Evolutionary conservation across 2,888 invertebrate species (phyloP).

Genomic region (Cephonodes hylas): DNA sequence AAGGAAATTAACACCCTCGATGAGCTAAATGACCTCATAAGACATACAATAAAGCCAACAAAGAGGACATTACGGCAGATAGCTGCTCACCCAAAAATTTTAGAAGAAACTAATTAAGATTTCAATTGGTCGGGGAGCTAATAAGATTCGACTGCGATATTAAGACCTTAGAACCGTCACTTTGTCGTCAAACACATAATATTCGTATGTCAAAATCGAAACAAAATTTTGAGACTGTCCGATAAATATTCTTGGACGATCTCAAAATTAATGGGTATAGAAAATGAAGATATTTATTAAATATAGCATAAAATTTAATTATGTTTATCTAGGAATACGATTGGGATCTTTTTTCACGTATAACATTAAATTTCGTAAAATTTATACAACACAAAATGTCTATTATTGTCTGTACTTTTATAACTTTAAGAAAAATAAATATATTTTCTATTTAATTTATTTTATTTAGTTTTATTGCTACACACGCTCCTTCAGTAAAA

Average conservation of each 20-base stretch:
- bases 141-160: slow-evolving; percentile 41
- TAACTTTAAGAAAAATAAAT: neutral
- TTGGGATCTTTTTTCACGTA: neutral
- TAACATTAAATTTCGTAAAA: neutral
- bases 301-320: slow-evolving; percentile 16
- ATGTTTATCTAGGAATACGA: slow-evolving; percentile 26
- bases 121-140: slow-evolving; percentile 17
- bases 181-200: neutral
- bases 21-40: slow-evolving; percentile 66
- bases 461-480: neutral
- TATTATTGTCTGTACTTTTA: neutral
- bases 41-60: slow-evolving; percentile 63
- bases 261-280: slow-evolving; percentile 54
- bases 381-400: too few species aligned
- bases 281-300: slow-evolving; percentile 23
- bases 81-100: slow-evolving; percentile 54
- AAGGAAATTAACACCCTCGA: slow-evolving; percentile 63
- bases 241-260: slow-evolving; percentile 73
- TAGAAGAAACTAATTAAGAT: slow-evolving; percentile 44
- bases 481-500: neutral
- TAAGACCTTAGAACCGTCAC: slow-evolving; percentile 47
- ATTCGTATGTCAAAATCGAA: slow-evolving; percentile 3
- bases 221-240: slow-evolving; percentile 71
- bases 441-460: neutral
- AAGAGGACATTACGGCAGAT: slow-evolving; percentile 58